phyloP scores from a whole-genome alignment of 2,888 invertebrate genomes.

The Heterodera filipjevi region DNA sequence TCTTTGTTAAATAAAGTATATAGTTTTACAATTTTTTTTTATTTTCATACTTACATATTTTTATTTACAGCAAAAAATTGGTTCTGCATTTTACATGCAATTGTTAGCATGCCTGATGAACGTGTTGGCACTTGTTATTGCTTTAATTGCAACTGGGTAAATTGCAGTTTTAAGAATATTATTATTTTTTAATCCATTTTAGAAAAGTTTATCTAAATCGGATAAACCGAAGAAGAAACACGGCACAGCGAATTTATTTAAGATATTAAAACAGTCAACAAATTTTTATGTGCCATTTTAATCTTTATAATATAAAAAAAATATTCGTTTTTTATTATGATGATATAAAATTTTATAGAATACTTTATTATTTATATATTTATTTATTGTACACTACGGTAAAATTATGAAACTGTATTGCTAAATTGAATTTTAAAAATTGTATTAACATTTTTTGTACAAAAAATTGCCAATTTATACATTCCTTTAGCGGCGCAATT shows the following conservation, averaged over 20 bases:
- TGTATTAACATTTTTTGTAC: too few relatives aligned
- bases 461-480: too few relatives aligned
- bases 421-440: too few relatives aligned
- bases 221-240: neutral
- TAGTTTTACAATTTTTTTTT: too few relatives aligned
- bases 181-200: neutral
- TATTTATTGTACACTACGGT: too few relatives aligned
- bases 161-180: neutral
- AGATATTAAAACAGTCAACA: neutral
- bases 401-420: too few relatives aligned
- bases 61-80: neutral
- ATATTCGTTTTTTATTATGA: slow-evolving; percentile 12
- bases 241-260: neutral
- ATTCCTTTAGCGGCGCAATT: too few relatives aligned
- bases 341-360: too few relatives aligned
- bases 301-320: neutral
- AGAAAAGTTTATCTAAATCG: neutral
- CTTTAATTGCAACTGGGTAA: neutral
- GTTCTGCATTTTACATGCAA: neutral
- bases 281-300: neutral
- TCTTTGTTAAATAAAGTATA: too few relatives aligned
- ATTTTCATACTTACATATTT: neutral
- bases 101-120: neutral
- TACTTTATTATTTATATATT: too few relatives aligned
- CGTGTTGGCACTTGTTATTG: neutral